Base-by-base conservation (phyloP, 2,113 vertebrate genomes). In the Andinoacara biseriatus region DNA sequence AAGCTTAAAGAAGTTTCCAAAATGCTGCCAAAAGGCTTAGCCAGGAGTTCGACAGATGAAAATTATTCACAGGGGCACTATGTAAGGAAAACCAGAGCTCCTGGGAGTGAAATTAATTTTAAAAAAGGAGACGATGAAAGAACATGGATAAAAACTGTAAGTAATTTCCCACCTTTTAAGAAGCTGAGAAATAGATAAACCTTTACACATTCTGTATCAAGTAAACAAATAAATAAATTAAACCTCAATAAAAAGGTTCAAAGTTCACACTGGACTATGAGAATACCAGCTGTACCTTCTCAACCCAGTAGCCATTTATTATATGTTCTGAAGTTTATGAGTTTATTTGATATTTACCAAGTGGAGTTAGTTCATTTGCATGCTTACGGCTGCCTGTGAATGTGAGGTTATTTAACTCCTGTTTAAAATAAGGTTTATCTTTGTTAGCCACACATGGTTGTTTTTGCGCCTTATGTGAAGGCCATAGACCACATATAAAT, bases 1-100 rank as follows among this genome's bases (percentile, higher is more conserved):
- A 78, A 90, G 80, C 79, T 65, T 62, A 65, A 85, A 84, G 57
- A 79, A 81, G 72, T 74, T 83, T 61, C 63, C 58, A 26, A 82
- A 43, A 82, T n/a, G 43, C 46, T 52, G 26, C 10, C 56, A 77
- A 83, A 82, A 80, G 74, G 82, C 89, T 83, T 76, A 80, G 81
- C 26, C 11, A 69, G 69, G 69, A 77, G 43, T 89, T 87, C 65
- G 33, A 74, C 26, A 26, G 40, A n/a, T 2, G 43, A 11, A 35
- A 46, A 57, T 43, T 46, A 58, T 76, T 78, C 81, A 69, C 43
- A 72, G 14, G 43, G 69, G 43, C 17, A 72, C 11, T 10, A 2
- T n/a, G 29, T 38, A 40, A 33, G 24, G 20, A 11, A 77, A 81
- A 78, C 2, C 26, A 76, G 14, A 60, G 10, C 78, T 40, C 67